Evolutionary conservation across 1,140 invertebrate genomes (phyloP).

Genomic region (Drosophila aff.): DNA sequence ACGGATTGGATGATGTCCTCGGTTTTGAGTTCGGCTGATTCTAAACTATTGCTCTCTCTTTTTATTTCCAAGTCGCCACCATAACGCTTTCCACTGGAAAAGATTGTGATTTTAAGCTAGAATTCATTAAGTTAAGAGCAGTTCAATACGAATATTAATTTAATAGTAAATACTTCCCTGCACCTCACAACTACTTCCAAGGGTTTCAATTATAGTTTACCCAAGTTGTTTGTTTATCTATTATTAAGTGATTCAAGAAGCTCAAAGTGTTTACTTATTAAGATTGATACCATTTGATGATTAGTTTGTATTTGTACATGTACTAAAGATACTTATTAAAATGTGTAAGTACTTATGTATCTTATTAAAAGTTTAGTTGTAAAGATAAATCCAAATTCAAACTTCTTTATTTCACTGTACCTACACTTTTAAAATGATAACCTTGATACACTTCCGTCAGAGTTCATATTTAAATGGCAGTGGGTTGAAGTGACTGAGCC

Average conservation of each 20-base stretch:
- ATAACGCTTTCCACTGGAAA: constrained; percentile 71
- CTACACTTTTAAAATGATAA: not conserved
- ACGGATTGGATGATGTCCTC: constrained; percentile 90
- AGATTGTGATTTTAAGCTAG: constrained; percentile 68
- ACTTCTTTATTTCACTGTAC: not conserved
- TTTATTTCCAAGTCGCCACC: constrained; percentile 46
- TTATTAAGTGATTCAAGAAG: constrained; percentile 4
- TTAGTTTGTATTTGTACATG: not conserved
- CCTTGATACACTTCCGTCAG: not conserved
- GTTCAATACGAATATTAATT: constrained; percentile 57
- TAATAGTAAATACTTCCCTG: constrained; percentile 11
- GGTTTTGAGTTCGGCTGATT: constrained; percentile 88
- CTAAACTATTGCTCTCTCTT: constrained; percentile 4
- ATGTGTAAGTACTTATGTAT: not conserved
- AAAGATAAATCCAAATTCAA: not conserved
- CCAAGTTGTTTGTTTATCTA: constrained; percentile 11
- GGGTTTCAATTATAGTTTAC: not conserved
- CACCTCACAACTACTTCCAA: constrained; percentile 9
- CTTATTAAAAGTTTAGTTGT: not conserved
- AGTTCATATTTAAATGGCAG: not conserved
- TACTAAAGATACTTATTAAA: constrained; percentile 11
- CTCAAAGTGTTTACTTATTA: constrained; percentile 9
- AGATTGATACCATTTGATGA: constrained; percentile 6
- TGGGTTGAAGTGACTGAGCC: not conserved
- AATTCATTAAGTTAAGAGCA: constrained; percentile 32